Percentiles rank a stretch among this genome's conserved stretches.
These are phyloP conservation scores for Pheosia gnoma DNA, from an alignment of 2,888 invertebrate genomes.

Conservation along the genomic window DNA sequence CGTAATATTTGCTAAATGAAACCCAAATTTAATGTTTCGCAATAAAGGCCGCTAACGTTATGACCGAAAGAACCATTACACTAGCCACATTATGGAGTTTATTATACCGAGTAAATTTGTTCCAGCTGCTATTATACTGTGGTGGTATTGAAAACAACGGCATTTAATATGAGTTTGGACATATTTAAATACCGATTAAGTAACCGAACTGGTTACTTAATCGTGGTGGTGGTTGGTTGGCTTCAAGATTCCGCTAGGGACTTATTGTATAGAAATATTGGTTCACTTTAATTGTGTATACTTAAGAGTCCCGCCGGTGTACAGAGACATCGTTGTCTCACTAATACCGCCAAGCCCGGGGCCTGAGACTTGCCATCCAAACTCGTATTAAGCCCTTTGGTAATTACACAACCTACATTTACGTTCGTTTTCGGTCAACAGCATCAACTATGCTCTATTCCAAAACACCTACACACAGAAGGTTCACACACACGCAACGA, in stretches of 20 bases:
- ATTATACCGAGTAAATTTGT: conserved; percentile 18
- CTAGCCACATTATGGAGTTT: conserved; percentile 21
- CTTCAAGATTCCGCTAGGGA: too few species aligned
- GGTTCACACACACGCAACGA: conserved; percentile 33
- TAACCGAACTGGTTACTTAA: too few species aligned
- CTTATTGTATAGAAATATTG: too few species aligned
- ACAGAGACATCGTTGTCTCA: too few species aligned
- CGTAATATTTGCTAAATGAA: conserved; percentile 6
- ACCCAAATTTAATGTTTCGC: conserved; percentile 3
- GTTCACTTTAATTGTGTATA: too few species aligned
- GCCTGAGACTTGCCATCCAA: too few species aligned
- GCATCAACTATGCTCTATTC: conserved; percentile 25
- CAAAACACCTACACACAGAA: conserved; percentile 30
- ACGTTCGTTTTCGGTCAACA: conserved; percentile 25
- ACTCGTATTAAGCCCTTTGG: too few species aligned
- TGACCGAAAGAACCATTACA: conserved; percentile 12
- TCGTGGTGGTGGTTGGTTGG: too few species aligned
- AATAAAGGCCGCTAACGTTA: conserved; percentile 7
- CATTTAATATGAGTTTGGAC: neutral
- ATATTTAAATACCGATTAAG: too few species aligned
- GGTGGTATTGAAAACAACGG: too few species aligned
- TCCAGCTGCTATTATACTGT: conserved; percentile 21
- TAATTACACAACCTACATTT: conserved; percentile 16
- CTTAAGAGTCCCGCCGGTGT: too few species aligned
- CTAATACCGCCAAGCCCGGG: too few species aligned